Evolutionary conservation across 2,113 vertebrate species (phyloP), one percentile per base, ranked within the genome.

Genomic region (Mohoua ochrocephala): DNA sequence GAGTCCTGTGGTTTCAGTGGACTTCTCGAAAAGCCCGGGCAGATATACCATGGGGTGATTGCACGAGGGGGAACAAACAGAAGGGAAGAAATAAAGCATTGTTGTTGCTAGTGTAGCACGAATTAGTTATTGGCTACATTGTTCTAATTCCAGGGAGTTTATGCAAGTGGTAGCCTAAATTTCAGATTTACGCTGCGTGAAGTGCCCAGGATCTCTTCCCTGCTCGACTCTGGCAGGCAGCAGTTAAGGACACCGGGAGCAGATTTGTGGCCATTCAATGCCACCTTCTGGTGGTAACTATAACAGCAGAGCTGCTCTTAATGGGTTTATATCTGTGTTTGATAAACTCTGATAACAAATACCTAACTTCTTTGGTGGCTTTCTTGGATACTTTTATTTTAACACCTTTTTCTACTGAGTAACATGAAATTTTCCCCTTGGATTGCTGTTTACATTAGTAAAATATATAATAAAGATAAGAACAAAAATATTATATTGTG

Each of bases 281-380:
- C 95, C 97, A 97, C 77, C 97, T 97, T 49, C 94, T 96, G 97
- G 76, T 52, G 39, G 4, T 11, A 68, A 19, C 22, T 67, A 8
- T 45, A 96, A 84, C 16, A 84, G 59, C 77, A 65, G 65, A 78
- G 22, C 9, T 54, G 37, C 31, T 44, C 13, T 23, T 15, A 13
- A 33, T 17, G 14, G 7, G 3, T 18, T 67, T 64, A 9, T 47
- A 27, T 4, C 39, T 45, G 1, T 15, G 31, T 65, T 78, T 21
- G 35, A 13, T 59, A 52, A 84, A 71, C n/a, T 35, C 27, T 7
- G 10, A 8, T 39, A 70, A 35, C 27, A 15, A 73, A 68, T 53
- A 39, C 19, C 20, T 10, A 42, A 49, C 5, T 83, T 16, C 22
- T n/a, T 56, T 22, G 16, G n/a, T 13, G 63, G 27, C 24, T 41